Percentiles rank a stretch among this genome's conserved stretches.
Evolutionary conservation across 2,113 vertebrate genomes (phyloP).

Genomic region (Perca fluviatilis): DNA sequence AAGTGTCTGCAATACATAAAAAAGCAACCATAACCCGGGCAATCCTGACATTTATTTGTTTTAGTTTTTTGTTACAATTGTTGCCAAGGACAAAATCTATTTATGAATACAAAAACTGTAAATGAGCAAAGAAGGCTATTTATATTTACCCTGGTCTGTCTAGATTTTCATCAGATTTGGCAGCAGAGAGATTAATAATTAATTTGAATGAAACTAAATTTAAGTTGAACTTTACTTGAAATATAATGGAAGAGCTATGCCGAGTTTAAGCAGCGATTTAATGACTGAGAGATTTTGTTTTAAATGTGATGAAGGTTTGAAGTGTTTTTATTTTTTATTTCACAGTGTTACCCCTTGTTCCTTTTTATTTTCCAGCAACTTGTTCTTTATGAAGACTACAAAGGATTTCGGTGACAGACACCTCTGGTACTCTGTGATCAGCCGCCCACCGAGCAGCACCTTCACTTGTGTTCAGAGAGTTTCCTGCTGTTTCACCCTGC

Average conservation of each 20-base stretch:
- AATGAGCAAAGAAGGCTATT: background rate
- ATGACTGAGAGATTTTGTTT: background rate
- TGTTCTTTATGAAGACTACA: slow-evolving; percentile 92
- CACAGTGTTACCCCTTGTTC: background rate
- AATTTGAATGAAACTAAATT: background rate
- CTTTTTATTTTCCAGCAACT: slow-evolving; percentile 82
- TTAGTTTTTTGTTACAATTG: background rate
- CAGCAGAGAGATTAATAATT: background rate
- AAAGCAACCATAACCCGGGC: background rate
- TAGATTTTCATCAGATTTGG: too few species aligned
- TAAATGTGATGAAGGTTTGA: background rate
- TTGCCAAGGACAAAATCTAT: background rate
- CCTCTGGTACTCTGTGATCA: slow-evolving; percentile 94
- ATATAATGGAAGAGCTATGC: background rate
- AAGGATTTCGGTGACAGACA: slow-evolving; percentile 91
- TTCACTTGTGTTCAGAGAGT: slow-evolving; percentile 93
- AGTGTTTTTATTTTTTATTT: background rate
- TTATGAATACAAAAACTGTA: background rate
- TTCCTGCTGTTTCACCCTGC: slow-evolving; percentile 93
- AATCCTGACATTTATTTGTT: background rate
- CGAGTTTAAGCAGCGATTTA: background rate
- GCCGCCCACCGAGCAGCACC: slow-evolving; percentile 85
- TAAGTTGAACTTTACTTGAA: background rate
- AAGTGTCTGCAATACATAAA: background rate
- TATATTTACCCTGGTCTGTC: too few species aligned